Evolutionary conservation across 2,113 vertebrate genomes (phyloP).

Genomic region (Hepsetus odoe): DNA sequence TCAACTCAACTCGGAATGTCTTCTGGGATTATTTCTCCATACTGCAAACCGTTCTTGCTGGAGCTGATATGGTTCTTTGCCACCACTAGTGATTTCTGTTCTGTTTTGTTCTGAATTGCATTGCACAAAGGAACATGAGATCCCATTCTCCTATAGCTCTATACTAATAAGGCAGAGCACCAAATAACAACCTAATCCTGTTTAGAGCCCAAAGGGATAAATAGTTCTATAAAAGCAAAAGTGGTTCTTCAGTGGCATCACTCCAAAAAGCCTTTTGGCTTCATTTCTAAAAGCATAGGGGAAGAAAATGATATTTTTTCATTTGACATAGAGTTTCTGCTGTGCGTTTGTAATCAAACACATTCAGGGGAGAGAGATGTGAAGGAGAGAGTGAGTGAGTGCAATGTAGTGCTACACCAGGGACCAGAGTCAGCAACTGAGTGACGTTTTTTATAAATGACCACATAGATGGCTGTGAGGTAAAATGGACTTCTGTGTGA

Average conservation of each 20-base stretch:
- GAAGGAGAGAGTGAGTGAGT: conserved; percentile 27
- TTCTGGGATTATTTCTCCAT: too few relatives aligned
- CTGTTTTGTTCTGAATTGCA: too few relatives aligned
- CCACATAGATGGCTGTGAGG: conserved; percentile 59
- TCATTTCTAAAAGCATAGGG: background rate
- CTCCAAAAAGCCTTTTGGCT: background rate
- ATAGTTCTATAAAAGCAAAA: background rate
- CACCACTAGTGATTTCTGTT: too few relatives aligned
- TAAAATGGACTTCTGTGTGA: conserved; percentile 37
- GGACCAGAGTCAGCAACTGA: conserved; percentile 65
- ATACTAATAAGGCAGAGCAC: too few relatives aligned
- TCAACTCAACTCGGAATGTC: too few relatives aligned
- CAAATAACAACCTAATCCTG: too few relatives aligned
- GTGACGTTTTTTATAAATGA: conserved; percentile 68
- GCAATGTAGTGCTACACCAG: conserved; percentile 55
- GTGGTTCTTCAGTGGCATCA: background rate
- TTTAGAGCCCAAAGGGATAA: too few relatives aligned
- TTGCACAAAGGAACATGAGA: too few relatives aligned
- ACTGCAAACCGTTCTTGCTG: too few relatives aligned
- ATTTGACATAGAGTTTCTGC: background rate
- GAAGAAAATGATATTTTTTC: background rate
- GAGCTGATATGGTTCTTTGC: too few relatives aligned
- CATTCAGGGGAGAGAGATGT: background rate
- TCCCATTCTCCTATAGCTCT: too few relatives aligned
- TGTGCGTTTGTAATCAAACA: background rate